phyloP scores from a whole-genome alignment of 1,140 invertebrate species.

The Aleiodes sp. region DNA sequence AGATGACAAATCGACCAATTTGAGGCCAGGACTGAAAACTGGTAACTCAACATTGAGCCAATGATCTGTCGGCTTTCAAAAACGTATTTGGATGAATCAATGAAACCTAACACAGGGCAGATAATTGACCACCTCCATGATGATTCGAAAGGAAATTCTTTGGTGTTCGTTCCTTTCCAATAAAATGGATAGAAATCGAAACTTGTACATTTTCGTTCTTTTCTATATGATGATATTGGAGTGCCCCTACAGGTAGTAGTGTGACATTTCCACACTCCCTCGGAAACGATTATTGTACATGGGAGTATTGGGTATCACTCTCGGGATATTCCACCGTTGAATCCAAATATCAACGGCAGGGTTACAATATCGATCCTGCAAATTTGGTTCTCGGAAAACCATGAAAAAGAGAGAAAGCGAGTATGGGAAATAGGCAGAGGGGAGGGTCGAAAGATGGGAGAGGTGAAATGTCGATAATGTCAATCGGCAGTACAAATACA shows the following conservation, averaged over 20 bases:
- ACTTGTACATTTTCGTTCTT: no score
- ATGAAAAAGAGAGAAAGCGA: conserved; percentile 21
- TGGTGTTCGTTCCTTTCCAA: no score
- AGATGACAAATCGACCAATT: no score
- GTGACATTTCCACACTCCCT: neutral
- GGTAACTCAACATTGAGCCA: no score
- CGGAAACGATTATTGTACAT: conserved; percentile 23
- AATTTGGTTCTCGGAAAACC: conserved; percentile 1
- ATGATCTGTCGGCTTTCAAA: no score
- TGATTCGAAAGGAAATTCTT: no score
- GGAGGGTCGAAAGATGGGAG: conserved; percentile 7
- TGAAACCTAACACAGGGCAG: no score
- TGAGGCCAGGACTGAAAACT: no score
- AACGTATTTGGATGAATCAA: no score
- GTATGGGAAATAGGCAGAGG: neutral
- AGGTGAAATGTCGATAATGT: conserved; percentile 30
- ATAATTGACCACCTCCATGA: no score
- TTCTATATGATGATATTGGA: neutral
- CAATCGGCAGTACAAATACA: conserved; percentile 34
- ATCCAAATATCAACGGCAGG: conserved; percentile 17
- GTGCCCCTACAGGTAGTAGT: neutral
- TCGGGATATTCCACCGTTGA: conserved; percentile 21
- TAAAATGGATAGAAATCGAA: no score
- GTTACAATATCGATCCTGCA: conserved; percentile 20
- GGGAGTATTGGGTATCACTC: conserved; percentile 2